These are phyloP conservation scores for Sternarchorhynchus goeldii DNA, from an alignment of 2,797 vertebrate genomes.

Conservation along the genomic window DNA sequence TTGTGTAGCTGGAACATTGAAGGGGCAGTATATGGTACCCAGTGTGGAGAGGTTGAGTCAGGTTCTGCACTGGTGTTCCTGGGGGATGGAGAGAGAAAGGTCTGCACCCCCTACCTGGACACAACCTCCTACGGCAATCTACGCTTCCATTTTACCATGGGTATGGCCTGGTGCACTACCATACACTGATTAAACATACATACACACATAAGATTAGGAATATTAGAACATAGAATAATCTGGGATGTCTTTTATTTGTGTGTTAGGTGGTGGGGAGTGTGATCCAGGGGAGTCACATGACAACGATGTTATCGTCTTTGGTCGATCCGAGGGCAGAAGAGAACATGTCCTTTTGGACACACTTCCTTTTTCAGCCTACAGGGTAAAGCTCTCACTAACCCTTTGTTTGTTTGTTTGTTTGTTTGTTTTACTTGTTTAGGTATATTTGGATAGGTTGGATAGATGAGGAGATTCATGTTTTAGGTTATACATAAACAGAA, in stretches of 20 bases:
- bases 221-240: neutral
- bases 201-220: neutral
- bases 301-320: conserved; percentile 86
- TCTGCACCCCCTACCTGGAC: conserved; percentile 94
- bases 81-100: conserved; percentile 85
- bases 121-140: conserved; percentile 92
- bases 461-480: too few relatives aligned
- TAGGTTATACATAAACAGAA: too few relatives aligned
- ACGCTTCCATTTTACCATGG: conserved; percentile 93
- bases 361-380: conserved; percentile 90
- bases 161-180: conserved; percentile 59
- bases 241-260: neutral
- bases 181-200: neutral
- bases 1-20: conserved; percentile 88
- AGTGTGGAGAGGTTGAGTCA: conserved; percentile 92
- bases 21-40: conserved; percentile 84
- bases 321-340: conserved; percentile 84
- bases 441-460: too few relatives aligned
- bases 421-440: neutral
- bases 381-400: conserved; percentile 71
- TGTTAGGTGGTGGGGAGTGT: conserved; percentile 85
- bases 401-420: neutral
- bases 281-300: conserved; percentile 91
- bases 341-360: conserved; percentile 85
- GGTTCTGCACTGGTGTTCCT: conserved; percentile 89